Evolutionary conservation across 2,888 invertebrate species (phyloP), one percentile per base, ranked within the genome.

Genomic region (Lacanobia wlatinum): DNA sequence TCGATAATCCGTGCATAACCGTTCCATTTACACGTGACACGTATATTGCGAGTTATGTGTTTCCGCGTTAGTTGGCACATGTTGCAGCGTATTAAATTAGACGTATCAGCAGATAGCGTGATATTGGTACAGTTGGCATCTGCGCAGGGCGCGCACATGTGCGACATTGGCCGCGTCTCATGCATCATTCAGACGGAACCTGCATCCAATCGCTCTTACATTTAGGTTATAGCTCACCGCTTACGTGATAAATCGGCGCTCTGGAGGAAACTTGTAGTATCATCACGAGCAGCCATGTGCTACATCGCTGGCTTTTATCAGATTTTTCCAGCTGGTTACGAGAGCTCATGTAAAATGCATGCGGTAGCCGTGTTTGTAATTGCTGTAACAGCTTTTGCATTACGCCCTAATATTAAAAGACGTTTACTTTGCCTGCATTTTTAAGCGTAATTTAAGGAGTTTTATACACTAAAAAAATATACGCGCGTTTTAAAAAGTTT

Each of bases 331-430:
- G 90, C 89, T 88, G 88, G 89, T 85, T 90, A 83, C 82, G 86
- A 86, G 80, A 82, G 82, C 92, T 93, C 91, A 92, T 93, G 92
- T 91, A 89, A 91, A 91, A 92, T 92, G 90, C 90, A 93, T 91
- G 87, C 82, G 80, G 78, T 77, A 87, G 78, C 84, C 86, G 88
- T 88, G 85, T 87, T 87, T 90, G 89, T 91, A 84, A 84, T 89
- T 89, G 87, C 84, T 75, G 77, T 78, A 86, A 83, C 84, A 85
- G 82, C 82, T 87, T 79, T 78, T 80, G 78, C 73, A 83, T 79
- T 71, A 72, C 73, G 28, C 56, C 59, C 55, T 81, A 67, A 74
- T 83, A 80, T 82, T 77, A 80, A 73, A 78, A 77, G 77, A 63
- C 58, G 52, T 74, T 74, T 50, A 69, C 65, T 66, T 55, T 69